Base-by-base conservation (phyloP, 2,888 invertebrate species). In the Allygus modestus region DNA sequence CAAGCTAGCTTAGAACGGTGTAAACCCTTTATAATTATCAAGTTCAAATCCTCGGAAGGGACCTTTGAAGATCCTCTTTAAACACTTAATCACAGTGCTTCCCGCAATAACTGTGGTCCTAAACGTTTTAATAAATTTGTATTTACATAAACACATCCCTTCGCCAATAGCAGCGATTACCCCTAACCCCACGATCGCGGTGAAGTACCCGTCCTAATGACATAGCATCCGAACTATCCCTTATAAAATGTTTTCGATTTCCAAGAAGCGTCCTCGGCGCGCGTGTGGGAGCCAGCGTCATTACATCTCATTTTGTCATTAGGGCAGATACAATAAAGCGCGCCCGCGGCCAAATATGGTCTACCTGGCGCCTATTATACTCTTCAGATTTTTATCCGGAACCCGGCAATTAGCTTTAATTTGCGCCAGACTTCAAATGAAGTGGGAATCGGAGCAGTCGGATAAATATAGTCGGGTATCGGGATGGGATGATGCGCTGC, bases 361-460 rank as follows among this genome's bases (percentile, higher is more conserved):
- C 58, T 58, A 69, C 69, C 69, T 33, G 43, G 31, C 20, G 2
- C 23, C 75, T 2, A 77, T 46, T 77, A 73, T 46, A 46, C 28
- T 41, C 73, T 46, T 46, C 75, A 46, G 46, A 77, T 71, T 46
- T 77, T 77, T 46, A 41, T 77, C 46, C 46, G 46, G 17, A 46
- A 15, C n/a, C 75, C 23, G 51, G 75, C 31, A 65, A 65, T 65
- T 65, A 65, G 65, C 28, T 31, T 65, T 65, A 65, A 65, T 65
- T 65, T 15, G 65, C 65, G 65, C 65, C 65, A 28, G 28, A 58
- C 28, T 65, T 31, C 65, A 65, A 65, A 65, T 65, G 65, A 65
- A 65, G 65, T 65, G 65, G 65, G 65, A 65, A 65, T 65, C 65
- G 65, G 65, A 65, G 65, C 65, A 15, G 58, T 58, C n/a, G 58